phyloP scores from a whole-genome alignment of 2,888 invertebrate genomes.

The Myathropa florea region DNA sequence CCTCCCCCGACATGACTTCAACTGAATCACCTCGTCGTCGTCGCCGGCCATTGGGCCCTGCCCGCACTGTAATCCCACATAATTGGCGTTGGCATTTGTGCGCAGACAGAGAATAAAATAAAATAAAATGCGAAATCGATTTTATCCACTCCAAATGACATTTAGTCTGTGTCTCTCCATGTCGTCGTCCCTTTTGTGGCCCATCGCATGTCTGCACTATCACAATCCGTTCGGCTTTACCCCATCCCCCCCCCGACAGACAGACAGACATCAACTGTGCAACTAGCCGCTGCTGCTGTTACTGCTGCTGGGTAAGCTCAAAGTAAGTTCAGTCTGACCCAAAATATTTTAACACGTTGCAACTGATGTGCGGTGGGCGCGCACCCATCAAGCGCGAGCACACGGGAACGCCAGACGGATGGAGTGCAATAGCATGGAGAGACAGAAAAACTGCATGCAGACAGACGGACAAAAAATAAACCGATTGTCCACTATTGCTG shows the following conservation, averaged over 20 bases:
- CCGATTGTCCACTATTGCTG: conserved; percentile 56
- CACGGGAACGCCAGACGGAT: not conserved
- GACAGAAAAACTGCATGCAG: conserved; percentile 44
- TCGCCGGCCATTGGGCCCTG: conserved; percentile 25
- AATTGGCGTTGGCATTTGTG: conserved; percentile 67
- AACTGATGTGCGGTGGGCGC: conserved; percentile 10
- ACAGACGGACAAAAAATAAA: conserved; percentile 47
- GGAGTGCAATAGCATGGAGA: too few relatives aligned
- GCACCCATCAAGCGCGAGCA: too few relatives aligned
- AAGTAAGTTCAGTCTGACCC: conserved; percentile 69
- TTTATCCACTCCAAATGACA: conserved; percentile 69
- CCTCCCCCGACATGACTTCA: conserved; percentile 22
- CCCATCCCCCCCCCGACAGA: not conserved
- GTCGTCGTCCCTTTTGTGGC: conserved; percentile 8
- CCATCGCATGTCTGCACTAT: conserved; percentile 51
- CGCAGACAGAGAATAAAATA: conserved; percentile 60
- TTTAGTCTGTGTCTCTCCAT: conserved; percentile 38
- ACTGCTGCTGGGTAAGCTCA: not conserved
- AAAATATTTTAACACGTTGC: conserved; percentile 65
- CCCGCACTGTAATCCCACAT: conserved; percentile 53
- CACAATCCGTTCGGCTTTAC: conserved; percentile 37
- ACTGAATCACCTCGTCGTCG: conserved; percentile 34
- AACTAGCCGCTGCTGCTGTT: conserved; percentile 7
- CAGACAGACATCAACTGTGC: conserved; percentile 2
- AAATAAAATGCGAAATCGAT: conserved; percentile 67